Evolutionary conservation across 53 echinoderm and acorn worm genomes (phyloP), one percentile per base, ranked within the genome.

Genomic region (Echinarachnius parma): DNA sequence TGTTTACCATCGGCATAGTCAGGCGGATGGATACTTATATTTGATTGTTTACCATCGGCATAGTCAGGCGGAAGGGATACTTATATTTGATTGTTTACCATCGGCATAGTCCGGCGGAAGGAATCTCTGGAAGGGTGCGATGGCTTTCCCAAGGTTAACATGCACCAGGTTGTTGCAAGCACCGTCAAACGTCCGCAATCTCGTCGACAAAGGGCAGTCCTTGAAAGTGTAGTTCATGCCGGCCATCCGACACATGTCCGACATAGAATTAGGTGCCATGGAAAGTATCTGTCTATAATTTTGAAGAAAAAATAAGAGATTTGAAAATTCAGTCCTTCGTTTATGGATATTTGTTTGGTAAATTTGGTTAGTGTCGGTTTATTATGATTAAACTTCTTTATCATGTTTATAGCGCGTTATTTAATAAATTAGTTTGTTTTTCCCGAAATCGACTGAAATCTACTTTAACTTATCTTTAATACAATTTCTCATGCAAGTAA

Each of bases 141-240:
- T 65, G 0, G 91, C 50, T 24, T 81, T 69, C 0, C 98, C 98
- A 47, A 60, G 61, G 16, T 71, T 77, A 16, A 75, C 62, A 1
- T 81, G 45, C 4, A 60, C 50, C 4, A 82, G 62, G 34, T 98
- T 98, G 65, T 98, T 98, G 39, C 98, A 98, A 1, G 80, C 77
- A 0, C 98, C 98, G 60, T 94, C 76, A 24, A 39, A 8, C 24
- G 75, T 78, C 5, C 81, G 84, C n/a, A 80, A 83, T 13, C 32
- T 64, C 7, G 74, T 34, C 1, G 77, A 61, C 22, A 39, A 37
- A 2, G 77, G 84, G 28, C 92, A 92, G 75, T 82, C 85, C 16
- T 72, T 72, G 56, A 56, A 72, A 3, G 74, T 56, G 57, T 54
- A 72, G 29, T 72, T 72, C 19, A 72, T 56, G 44, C 74, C 74